These are phyloP conservation scores for Drosophila melanocephala DNA, from an alignment of 2,888 invertebrate species.

Conservation along the genomic window DNA sequence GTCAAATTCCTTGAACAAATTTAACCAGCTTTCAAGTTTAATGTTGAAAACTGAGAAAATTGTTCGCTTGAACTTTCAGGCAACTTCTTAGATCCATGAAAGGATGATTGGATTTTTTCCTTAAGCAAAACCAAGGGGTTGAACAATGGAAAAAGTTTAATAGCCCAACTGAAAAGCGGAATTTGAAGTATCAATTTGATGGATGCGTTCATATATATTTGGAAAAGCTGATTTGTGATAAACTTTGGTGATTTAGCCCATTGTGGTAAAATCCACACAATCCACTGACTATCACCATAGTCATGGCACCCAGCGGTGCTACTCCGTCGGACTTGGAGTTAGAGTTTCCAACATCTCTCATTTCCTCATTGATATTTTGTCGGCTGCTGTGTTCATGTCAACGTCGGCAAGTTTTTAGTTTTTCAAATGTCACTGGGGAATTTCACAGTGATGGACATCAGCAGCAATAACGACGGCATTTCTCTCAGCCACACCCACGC, in stretches of 20 bases:
- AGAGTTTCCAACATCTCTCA: conserved; percentile 27
- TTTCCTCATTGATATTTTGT: conserved; percentile 35
- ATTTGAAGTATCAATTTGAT: conserved; percentile 66
- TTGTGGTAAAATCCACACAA: conserved; percentile 40
- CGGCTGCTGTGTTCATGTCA: conserved; percentile 58
- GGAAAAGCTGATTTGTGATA: conserved; percentile 56
- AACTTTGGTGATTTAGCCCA: conserved; percentile 61
- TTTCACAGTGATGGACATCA: conserved; percentile 77
- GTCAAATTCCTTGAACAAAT: not conserved
- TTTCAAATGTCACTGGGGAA: conserved; percentile 77
- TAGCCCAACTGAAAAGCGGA: conserved; percentile 19
- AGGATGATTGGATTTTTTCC: not conserved
- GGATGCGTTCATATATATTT: conserved; percentile 52
- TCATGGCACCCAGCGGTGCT: conserved; percentile 11
- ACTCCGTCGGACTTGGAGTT: not conserved
- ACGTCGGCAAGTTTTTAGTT: conserved; percentile 76
- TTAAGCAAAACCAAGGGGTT: not conserved
- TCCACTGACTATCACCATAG: conserved; percentile 22
- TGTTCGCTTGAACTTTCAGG: conserved; percentile 31
- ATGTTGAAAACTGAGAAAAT: conserved; percentile 30
- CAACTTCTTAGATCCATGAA: conserved; percentile 12
- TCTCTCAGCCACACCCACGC: conserved; percentile 1
- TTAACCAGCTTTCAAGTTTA: conserved; percentile 7
- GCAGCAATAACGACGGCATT: conserved; percentile 36
- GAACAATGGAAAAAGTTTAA: conserved; percentile 36